Base-by-base conservation (phyloP, 2,113 vertebrate species). In the Excalfactoria chinensis region DNA sequence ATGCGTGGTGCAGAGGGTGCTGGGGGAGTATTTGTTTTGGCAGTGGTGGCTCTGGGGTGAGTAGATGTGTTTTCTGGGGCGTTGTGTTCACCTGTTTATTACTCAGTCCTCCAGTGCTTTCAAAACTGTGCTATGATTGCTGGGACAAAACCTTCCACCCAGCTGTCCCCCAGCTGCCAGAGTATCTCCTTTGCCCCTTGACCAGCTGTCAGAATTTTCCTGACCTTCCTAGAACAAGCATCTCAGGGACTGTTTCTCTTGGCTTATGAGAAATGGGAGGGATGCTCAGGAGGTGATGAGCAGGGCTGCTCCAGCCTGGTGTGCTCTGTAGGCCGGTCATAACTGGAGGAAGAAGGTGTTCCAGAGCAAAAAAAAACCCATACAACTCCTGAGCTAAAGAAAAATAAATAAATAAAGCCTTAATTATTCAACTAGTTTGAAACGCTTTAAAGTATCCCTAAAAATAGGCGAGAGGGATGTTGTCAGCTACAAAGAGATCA, bases 401-500 rank as follows among this genome's bases (percentile, higher is more conserved):
- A 74, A 80, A 90, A 74, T 80, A 84, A 62, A 59, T n/a, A 62
- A 74, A 69, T 34, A 40, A 49, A 71, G 21, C 35, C 41, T 86
- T 95, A 95, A 96, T 95, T 96, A 93, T 90, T 95, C 89, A 88
- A 83, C 60, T 91, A 89, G 82, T 89, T 95, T 86, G 53, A 88
- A 94, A 86, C 37, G 76, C 95, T 93, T 94, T 73, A 94, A 96
- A 96, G 87, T 86, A 95, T 95, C 94, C 85, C 93, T 96, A 96
- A 96, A 95, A 96, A 96, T 96, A 96, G 95, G 93, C 37, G 68
- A 91, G 70, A 85, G 43, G 60, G 78, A 77, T 92, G 79, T 83
- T 93, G 66, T 93, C 93, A 93, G 87, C 93, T 95, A 91, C 87
- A 95, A 95, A 95, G 89, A 92, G 87, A 95, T 96, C 92, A 85